Conservation (phyloP, 37 sponge, comb jelly and placozoan species). For the Haliclona indistincta region DNA sequence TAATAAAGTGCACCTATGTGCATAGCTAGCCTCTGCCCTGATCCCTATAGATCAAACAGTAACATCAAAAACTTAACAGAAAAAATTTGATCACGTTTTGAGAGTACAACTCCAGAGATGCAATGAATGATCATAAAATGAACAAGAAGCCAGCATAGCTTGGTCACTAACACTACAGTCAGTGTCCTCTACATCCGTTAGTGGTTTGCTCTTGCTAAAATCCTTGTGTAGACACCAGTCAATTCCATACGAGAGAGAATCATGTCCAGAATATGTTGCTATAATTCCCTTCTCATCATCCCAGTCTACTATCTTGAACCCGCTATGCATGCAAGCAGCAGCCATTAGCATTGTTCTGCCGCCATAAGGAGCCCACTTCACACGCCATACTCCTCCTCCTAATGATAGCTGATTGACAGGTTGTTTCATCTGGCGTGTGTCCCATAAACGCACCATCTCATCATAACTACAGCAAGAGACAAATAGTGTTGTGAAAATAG, state of each 20-base stretch:
- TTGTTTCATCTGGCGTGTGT: slow-evolving; percentile 44
- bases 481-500: background rate
- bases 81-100: too few species aligned
- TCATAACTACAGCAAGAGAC: slow-evolving; percentile 71
- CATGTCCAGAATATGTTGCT: slow-evolving; percentile 46
- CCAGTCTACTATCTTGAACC: slow-evolving; percentile 44
- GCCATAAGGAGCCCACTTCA: slow-evolving; percentile 73
- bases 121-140: slow-evolving; percentile 83
- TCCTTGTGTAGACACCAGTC: slow-evolving; percentile 58
- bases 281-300: slow-evolving; percentile 22
- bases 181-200: too few species aligned
- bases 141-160: slow-evolving; percentile 69
- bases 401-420: slow-evolving; percentile 54
- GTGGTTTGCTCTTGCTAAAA: too few species aligned
- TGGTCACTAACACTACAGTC: background rate
- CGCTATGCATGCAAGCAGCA: slow-evolving; percentile 76
- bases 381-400: slow-evolving; percentile 95
- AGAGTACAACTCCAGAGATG: slow-evolving; percentile 76
- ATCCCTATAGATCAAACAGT: too few species aligned
- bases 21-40: too few species aligned
- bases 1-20: too few species aligned
- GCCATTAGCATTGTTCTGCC: slow-evolving; percentile 35
- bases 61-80: too few species aligned
- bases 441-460: slow-evolving; percentile 76
- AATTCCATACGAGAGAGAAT: slow-evolving; percentile 75